Evolutionary conservation across 2,888 invertebrate species (phyloP).

Genomic region (Tuta absoluta): DNA sequence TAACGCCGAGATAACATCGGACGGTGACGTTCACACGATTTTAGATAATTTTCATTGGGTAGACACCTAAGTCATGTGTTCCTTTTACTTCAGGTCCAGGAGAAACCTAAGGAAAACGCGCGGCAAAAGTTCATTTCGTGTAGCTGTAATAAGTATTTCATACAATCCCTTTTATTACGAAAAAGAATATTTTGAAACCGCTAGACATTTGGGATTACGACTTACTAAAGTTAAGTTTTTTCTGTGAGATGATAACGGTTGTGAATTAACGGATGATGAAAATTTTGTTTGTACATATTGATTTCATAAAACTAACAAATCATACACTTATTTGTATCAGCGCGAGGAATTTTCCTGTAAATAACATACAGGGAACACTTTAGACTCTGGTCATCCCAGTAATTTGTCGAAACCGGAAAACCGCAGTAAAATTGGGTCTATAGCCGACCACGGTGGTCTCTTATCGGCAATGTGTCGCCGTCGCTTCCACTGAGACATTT

Average conservation of each 20-base stretch:
- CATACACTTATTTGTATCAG: neutral
- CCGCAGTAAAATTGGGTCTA: slow-evolving; percentile 67
- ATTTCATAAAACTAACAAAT: neutral
- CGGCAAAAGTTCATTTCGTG: too few species aligned
- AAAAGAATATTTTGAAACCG: too few species aligned
- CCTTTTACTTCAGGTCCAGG: too few species aligned
- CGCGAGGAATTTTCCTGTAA: neutral
- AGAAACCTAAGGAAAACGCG: too few species aligned
- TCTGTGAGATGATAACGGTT: too few species aligned
- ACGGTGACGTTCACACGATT: slow-evolving; percentile 22
- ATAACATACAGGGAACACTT: too few species aligned
- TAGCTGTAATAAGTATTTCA: too few species aligned
- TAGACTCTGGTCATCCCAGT: slow-evolving; percentile 36
- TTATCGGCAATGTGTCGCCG: slow-evolving; percentile 72
- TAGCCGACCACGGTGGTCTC: slow-evolving; percentile 74
- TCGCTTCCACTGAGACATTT: slow-evolving; percentile 79
- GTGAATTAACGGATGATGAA: too few species aligned
- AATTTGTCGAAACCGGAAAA: slow-evolving; percentile 70
- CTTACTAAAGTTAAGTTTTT: too few species aligned
- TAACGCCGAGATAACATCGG: slow-evolving; percentile 40
- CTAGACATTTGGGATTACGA: too few species aligned
- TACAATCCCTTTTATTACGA: too few species aligned
- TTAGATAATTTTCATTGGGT: neutral
- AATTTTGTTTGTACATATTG: too few species aligned
- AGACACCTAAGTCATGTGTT: neutral